Evolutionary conservation across 1,140 invertebrate genomes (phyloP).

Genomic region (Dreissena polymorpha): DNA sequence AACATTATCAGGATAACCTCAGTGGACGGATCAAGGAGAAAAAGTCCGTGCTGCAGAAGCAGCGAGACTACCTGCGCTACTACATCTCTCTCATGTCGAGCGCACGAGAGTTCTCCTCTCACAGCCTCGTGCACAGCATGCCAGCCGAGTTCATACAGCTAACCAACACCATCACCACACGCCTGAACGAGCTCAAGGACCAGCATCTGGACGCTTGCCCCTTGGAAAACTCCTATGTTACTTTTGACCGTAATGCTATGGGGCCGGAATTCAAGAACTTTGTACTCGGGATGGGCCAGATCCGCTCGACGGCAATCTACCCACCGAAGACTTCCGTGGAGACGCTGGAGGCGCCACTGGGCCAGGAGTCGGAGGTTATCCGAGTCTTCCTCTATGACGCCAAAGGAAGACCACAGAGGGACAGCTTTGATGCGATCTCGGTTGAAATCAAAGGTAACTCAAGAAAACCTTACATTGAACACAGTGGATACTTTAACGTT

Average conservation of each 20-base stretch:
- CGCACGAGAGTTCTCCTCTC: slow-evolving; percentile 56
- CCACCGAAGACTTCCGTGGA: slow-evolving; percentile 62
- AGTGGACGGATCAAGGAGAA: slow-evolving; percentile 46
- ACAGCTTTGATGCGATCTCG: slow-evolving; percentile 56
- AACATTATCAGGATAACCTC: slow-evolving; percentile 20
- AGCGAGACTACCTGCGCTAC: slow-evolving; percentile 48
- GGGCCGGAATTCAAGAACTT: slow-evolving; percentile 57
- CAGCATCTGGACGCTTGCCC: slow-evolving; percentile 58
- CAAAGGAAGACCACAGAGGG: slow-evolving; percentile 60
- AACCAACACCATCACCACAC: slow-evolving; percentile 48
- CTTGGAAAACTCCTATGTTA: slow-evolving; percentile 59
- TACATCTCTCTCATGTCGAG: slow-evolving; percentile 54
- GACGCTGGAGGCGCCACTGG: slow-evolving; percentile 56
- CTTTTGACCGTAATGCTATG: slow-evolving; percentile 58
- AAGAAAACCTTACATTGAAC: too few relatives aligned
- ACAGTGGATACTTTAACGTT: too few relatives aligned
- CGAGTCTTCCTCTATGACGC: slow-evolving; percentile 59
- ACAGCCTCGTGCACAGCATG: slow-evolving; percentile 56
- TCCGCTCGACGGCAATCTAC: slow-evolving; percentile 59
- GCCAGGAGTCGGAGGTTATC: slow-evolving; percentile 58
- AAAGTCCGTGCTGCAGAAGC: slow-evolving; percentile 51
- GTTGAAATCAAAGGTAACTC: slow-evolving; percentile 51
- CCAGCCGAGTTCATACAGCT: slow-evolving; percentile 57
- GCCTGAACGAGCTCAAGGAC: slow-evolving; percentile 46
- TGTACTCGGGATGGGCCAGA: slow-evolving; percentile 58